These are phyloP conservation scores for Coracias cyanogaster DNA, from an alignment of 2,797 vertebrate species.

Conservation along the genomic window DNA sequence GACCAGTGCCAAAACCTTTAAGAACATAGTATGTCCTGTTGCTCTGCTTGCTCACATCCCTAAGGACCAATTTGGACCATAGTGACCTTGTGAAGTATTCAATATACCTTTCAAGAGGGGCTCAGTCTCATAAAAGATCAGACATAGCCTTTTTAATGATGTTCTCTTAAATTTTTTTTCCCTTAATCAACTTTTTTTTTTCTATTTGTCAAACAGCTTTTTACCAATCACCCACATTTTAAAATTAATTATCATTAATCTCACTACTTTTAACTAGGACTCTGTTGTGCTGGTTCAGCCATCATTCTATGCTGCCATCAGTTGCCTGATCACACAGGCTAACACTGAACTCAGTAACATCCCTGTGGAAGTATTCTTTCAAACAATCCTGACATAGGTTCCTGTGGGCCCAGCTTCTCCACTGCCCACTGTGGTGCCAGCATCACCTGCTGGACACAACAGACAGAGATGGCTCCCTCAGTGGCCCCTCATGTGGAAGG, in stretches of 20 bases:
- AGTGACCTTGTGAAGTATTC: neutral
- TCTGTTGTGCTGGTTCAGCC: neutral
- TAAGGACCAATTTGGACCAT: accelerated
- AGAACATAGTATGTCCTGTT: neutral
- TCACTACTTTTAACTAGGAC: neutral
- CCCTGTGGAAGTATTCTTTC: too few relatives aligned
- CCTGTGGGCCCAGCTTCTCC: too few relatives aligned
- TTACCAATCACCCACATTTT: neutral
- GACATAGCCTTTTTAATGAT: neutral
- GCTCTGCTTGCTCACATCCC: neutral
- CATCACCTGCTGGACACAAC: too few relatives aligned
- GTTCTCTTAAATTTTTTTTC: neutral
- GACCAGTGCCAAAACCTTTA: neutral
- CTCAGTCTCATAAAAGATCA: neutral
- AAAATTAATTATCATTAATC: neutral
- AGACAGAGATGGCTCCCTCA: too few relatives aligned
- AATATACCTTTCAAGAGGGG: neutral
- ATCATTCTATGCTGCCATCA: too few relatives aligned
- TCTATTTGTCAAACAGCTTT: neutral
- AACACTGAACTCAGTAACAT: too few relatives aligned
- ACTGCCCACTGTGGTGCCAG: too few relatives aligned
- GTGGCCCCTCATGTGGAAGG: too few relatives aligned
- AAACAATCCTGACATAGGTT: too few relatives aligned
- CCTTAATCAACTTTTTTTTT: neutral
- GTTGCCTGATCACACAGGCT: too few relatives aligned